These are phyloP conservation scores for Drosophila lacertosa DNA, from an alignment of 1,140 invertebrate species.

Conservation along the genomic window DNA sequence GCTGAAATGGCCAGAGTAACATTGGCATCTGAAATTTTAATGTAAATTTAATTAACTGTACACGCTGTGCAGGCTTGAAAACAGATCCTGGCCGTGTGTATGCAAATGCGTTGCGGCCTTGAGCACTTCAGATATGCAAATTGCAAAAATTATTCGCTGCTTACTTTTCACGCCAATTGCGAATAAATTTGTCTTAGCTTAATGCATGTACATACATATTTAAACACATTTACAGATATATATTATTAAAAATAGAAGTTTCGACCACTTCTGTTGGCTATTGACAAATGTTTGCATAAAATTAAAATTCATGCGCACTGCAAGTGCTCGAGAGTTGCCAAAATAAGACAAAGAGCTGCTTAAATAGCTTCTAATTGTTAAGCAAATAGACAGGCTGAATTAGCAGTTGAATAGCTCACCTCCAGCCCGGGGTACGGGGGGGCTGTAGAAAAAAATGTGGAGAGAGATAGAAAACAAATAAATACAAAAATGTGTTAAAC, in stretches of 20 bases:
- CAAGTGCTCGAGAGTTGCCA: constrained; percentile 50
- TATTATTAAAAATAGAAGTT: constrained; percentile 3
- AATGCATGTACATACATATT: not conserved
- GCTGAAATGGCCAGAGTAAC: not conserved
- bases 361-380: constrained; percentile 81
- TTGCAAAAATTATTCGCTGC: constrained; percentile 44
- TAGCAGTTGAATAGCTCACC: constrained; percentile 25
- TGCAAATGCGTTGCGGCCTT: constrained; percentile 39
- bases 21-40: constrained; percentile 48
- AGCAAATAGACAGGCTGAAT: constrained; percentile 62
- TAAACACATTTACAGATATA: not conserved
- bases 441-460: constrained; percentile 14
- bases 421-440: not conserved
- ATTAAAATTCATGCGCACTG: constrained; percentile 73
- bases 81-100: constrained; percentile 18
- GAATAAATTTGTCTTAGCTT: constrained; percentile 24
- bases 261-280: constrained; percentile 28
- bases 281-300: constrained; percentile 71
- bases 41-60: constrained; percentile 66
- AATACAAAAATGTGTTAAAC: constrained; percentile 73
- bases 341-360: constrained; percentile 67
- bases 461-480: constrained; percentile 11
- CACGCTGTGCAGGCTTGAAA: not conserved
- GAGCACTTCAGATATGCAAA: constrained; percentile 56
- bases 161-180: constrained; percentile 66